Evolutionary conservation across 2,797 vertebrate genomes (phyloP), one percentile per base, ranked within the genome.

Genomic region (Amniataba percoides): DNA sequence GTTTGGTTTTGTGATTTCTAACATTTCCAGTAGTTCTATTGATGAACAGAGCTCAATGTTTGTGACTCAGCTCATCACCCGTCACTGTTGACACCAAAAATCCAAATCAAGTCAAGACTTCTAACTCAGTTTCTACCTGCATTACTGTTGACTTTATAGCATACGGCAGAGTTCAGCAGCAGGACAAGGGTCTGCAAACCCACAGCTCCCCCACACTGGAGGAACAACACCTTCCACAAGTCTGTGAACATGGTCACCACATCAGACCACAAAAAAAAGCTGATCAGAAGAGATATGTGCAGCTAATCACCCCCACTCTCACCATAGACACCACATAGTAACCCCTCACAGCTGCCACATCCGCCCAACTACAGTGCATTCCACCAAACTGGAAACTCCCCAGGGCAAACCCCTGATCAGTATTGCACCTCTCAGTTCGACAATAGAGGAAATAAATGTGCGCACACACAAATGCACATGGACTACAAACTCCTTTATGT

Each of bases 321-420:
- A 89, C 93, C 92, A 87, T 74, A 89, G 48, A 83, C 45, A 85
- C 89, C 91, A 65, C 90, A 90, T 82, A 72, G 73, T 49, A 86
- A 91, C 82, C 88, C 84, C 68, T 83, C 72, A 77, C 63, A 80
- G 67, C 83, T 74, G 78, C 91, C 92, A 93, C 91, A 92, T 92
- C 91, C 83, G 57, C 78, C 58, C 4, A 4, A 68, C 52, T 53
- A 62, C 40, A 81, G 62, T 56, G 77, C 64, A 75, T 72, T 91
- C 82, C 74, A 80, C 76, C 65, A 72, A 79, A 78, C 71, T 93
- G 91, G 93, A 93, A 93, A 91, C 82, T 89, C 93, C 93, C 93
- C 2, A 52, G 74, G 92, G 92, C 87, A 92, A 93, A 86, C 72
- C 92, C 90, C 91, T 25, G 56, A 82, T 81, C 57, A 62, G 71